Conservation (phyloP, 2,113 vertebrate genomes). For the Tilapia sparmanii region DNA sequence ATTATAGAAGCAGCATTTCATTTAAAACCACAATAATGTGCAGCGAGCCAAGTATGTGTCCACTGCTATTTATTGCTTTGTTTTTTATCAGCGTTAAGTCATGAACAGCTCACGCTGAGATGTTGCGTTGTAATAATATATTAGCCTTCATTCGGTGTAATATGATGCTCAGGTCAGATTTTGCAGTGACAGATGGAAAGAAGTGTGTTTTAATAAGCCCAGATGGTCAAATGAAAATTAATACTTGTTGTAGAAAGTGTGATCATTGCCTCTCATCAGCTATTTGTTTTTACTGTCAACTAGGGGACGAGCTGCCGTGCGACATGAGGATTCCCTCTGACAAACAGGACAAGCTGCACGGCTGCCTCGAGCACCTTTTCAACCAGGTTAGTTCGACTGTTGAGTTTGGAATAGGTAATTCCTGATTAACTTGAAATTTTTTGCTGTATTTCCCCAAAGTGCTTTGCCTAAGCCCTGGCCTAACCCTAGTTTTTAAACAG, state of each 20-base stretch:
- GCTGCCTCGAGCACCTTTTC: conserved; percentile 96
- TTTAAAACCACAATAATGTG: background rate
- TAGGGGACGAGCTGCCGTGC: conserved; percentile 93
- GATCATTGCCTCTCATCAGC: background rate
- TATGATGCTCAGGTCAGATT: background rate
- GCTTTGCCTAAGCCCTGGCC: background rate
- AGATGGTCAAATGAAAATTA: background rate
- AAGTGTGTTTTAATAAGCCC: background rate
- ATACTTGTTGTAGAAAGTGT: background rate
- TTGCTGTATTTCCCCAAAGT: background rate
- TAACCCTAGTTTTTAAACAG: background rate
- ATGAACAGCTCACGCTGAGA: background rate
- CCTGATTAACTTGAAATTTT: background rate
- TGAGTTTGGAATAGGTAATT: background rate
- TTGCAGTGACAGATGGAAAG: background rate
- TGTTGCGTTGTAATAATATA: background rate
- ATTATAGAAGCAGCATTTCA: background rate
- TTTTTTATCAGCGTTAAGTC: background rate
- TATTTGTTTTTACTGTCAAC: background rate
- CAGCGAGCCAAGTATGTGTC: background rate
- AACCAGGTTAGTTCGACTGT: conserved; percentile 79
- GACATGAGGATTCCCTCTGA: conserved; percentile 96
- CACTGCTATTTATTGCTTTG: background rate
- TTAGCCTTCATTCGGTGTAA: background rate
- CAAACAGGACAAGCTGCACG: conserved; percentile 97